Base-by-base conservation (phyloP, 2,797 vertebrate genomes). In the Holocentrus rufus region DNA sequence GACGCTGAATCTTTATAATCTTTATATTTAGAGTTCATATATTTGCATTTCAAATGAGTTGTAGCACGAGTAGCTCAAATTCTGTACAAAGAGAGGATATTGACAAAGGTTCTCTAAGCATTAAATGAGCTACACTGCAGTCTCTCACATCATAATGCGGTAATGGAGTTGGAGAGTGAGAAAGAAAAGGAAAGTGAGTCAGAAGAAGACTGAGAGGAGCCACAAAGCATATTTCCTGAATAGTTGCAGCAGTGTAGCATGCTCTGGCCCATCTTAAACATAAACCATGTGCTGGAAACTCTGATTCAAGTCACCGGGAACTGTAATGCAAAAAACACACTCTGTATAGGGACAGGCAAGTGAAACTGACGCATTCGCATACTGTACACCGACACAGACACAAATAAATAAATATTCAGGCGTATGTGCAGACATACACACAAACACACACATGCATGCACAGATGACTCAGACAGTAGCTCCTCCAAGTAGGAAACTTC, bases 211-310 rank as follows among this genome's bases (percentile, higher is more conserved):
- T 55, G 27, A 58, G 59, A 57, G 47, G 75, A 89, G 84, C 85
- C 74, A 74, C 79, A 83, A 50, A 86, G 69, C 79, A 83, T 66
- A 84, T 84, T 87, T 86, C 78, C 82, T 68, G 76, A 88, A 74
- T 69, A 56, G 65, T 72, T 83, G 73, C 72, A 71, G 74, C 54
- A 59, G 71, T 18, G 56, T 74, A 81, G 83, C 72, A 78, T 69
- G 75, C 69, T 76, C 75, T 22, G 70, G 77, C 83, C 82, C 84
- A 82, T 89, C 80, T 87, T 78, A 88, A 86, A 87, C 89, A 89
- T 85, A 90, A 91, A 91, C 81, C 80, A 81, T 80, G 77, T 76
- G 79, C 90, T 92, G 91, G 91, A 94, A 92, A 91, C 72, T 87
- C 42, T 88, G 88, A 92, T 76, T 90, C 86, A 81, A 81, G 62